Base-by-base conservation (phyloP, 2,113 vertebrate genomes). In the Genyomyrus donnyi region DNA sequence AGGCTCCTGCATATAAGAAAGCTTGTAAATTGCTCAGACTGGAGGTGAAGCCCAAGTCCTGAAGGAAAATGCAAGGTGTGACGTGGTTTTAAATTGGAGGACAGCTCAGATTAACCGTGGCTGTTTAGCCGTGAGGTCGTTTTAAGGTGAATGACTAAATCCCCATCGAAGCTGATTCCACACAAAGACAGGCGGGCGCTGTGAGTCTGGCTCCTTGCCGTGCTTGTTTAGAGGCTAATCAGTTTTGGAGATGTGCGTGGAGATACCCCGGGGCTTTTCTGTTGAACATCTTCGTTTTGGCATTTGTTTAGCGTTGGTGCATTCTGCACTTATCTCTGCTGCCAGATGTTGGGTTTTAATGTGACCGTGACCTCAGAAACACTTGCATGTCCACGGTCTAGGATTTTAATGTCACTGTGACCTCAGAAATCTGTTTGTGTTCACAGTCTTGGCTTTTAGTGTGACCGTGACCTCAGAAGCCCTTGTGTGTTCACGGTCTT, bases 81-180 rank as follows among this genome's bases (percentile, higher is more conserved):
- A 24, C 45, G 24, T 19, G 89, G 85, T 83, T 90, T 88, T 90
- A 84, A 88, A 91, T 83, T 52, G 84, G 48, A 77, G 45, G 52
- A 89, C 46, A n/a, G 52, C 45, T 48, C 46, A 90, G 52, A 91
- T 91, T 88, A 89, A 53, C n/a, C 31, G 10, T 84, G 88, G 46
- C 45, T 80, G n/a, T 45, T 42, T 35, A 77, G 8, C 58, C 49
- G 62, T 19, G 15, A 39, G 48, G 88, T 92, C 89, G 91, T 74
- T 90, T 39, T 50, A 52, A 58, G 85, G 88, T 88, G 90, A 93
- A 91, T 62, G 80, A 91, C 62, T 90, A 91, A 89, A 85, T 58
- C 46, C 83, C 35, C 85, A 50, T 90, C 70, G 91, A 89, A 27
- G 39, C 52, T 91, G 91, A 92, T 93, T 89, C 91, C n/a, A n/a